Conservation (phyloP, 2,888 invertebrate genomes). For the Branchipolynoe longqiensis region DNA sequence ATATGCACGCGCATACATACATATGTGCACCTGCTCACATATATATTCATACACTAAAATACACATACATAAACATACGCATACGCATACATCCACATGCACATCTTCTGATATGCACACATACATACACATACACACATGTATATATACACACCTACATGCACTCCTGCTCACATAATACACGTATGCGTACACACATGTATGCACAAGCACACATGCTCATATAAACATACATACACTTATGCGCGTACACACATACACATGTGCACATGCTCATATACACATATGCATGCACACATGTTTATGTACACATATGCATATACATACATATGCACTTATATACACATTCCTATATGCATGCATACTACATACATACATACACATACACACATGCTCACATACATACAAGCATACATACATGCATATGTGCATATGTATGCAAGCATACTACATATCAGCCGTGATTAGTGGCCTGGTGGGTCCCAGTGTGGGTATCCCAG, state of each 20-base stretch:
- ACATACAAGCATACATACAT: neutral
- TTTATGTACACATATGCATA: conserved; percentile 54
- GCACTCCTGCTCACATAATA: no score
- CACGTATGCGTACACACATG: neutral
- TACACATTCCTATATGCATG: neutral
- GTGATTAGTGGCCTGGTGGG: no score
- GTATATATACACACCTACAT: no score
- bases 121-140: no score
- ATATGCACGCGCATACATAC: no score
- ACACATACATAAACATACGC: no score
- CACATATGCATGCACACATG: conserved; percentile 38
- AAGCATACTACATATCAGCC: no score
- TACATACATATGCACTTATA: conserved; percentile 4
- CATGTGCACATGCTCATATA: conserved; percentile 49
- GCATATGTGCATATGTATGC: neutral
- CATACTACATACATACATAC: neutral
- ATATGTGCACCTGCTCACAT: no score
- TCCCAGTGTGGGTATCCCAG: no score
- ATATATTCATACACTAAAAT: no score
- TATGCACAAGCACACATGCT: neutral
- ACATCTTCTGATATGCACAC: no score
- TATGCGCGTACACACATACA: conserved; percentile 54
- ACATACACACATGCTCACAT: neutral
- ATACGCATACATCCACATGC: no score
- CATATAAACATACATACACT: conserved; percentile 18